phyloP scores from a whole-genome alignment of 2,797 vertebrate species.

The Allenopithecus nigroviridis region DNA sequence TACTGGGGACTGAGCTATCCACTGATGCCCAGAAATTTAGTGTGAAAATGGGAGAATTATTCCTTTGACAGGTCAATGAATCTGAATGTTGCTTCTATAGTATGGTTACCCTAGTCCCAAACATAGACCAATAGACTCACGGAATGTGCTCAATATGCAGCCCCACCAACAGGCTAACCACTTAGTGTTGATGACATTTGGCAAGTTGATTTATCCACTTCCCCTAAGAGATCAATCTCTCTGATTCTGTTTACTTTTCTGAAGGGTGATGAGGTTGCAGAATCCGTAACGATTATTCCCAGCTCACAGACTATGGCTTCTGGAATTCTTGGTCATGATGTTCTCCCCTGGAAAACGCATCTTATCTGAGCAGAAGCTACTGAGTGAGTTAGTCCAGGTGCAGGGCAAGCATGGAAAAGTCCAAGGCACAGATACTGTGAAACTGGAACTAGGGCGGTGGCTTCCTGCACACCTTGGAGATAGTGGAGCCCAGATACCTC shows the following conservation, averaged over 20 bases:
- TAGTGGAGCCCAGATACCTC: not conserved
- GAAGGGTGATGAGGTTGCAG: not conserved
- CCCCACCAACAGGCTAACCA: not conserved
- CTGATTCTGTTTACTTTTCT: not conserved
- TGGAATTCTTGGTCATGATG: not conserved
- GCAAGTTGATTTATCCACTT: not conserved
- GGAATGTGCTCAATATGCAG: not conserved
- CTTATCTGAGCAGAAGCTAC: not conserved
- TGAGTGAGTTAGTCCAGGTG: not conserved
- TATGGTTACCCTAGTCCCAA: not conserved
- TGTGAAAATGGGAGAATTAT: not conserved
- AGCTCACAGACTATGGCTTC: not conserved
- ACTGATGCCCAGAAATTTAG: not conserved
- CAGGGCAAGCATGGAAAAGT: not conserved
- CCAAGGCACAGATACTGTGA: not conserved
- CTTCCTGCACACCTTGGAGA: not conserved
- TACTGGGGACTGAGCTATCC: not conserved
- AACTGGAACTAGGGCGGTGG: not conserved
- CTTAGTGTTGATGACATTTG: not conserved
- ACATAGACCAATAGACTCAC: not conserved
- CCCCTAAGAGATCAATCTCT: not conserved
- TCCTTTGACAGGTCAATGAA: not conserved
- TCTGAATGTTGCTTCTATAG: not conserved
- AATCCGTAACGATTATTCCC: not conserved
- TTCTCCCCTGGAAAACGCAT: not conserved